phyloP scores from a whole-genome alignment of 2,888 invertebrate species.

The Arge pagana region DNA sequence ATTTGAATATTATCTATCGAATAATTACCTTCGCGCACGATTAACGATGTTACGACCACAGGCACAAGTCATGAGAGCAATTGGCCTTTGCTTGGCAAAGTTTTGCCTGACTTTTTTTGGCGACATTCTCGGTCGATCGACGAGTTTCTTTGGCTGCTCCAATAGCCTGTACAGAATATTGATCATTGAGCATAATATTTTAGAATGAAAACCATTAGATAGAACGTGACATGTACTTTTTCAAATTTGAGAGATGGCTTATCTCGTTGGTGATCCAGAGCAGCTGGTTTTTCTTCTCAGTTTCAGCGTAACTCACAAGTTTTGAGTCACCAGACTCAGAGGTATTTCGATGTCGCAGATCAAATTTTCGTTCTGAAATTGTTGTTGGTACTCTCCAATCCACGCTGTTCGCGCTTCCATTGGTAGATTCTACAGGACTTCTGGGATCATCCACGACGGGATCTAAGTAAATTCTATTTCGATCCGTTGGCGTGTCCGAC shows the following conservation, averaged over 20 bases:
- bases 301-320: slow-evolving; percentile 57
- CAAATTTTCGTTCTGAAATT: slow-evolving; percentile 58
- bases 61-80: slow-evolving; percentile 20
- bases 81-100: slow-evolving; percentile 29
- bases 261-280: slow-evolving; percentile 66
- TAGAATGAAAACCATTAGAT: slow-evolving; percentile 1
- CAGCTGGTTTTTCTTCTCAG: slow-evolving; percentile 62
- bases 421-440: slow-evolving; percentile 36
- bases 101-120: slow-evolving; percentile 32
- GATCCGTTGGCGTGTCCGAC: slow-evolving; percentile 42
- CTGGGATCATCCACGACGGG: slow-evolving; percentile 39
- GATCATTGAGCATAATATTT: background rate
- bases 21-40: slow-evolving; percentile 13
- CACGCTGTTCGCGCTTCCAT: slow-evolving; percentile 35
- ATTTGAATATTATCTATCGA: no score
- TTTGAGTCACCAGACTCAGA: slow-evolving; percentile 46
- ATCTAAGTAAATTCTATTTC: slow-evolving; percentile 42
- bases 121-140: slow-evolving; percentile 35
- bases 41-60: slow-evolving; percentile 22
- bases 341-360: slow-evolving; percentile 44
- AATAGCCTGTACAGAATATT: slow-evolving; percentile 38
- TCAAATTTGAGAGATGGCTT: slow-evolving; percentile 62
- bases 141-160: slow-evolving; percentile 48
- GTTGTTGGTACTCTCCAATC: slow-evolving; percentile 61
- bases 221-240: slow-evolving; percentile 50